Evolutionary conservation across 2,888 invertebrate genomes (phyloP), one percentile per base, ranked within the genome.

Genomic region (Oligia latruncula): DNA sequence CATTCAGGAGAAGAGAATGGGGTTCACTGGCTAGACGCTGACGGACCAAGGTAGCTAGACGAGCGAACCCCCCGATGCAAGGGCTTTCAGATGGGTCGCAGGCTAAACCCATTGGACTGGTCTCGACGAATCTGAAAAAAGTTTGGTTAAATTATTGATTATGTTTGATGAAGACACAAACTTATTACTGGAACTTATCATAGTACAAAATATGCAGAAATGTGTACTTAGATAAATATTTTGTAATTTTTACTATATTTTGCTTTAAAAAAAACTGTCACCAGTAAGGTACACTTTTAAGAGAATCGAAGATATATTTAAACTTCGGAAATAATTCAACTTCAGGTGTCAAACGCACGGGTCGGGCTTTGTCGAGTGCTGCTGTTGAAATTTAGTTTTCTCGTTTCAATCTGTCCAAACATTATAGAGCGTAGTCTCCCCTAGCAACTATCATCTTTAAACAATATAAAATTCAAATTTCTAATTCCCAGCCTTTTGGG

Each of bases 31-130:
- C 78, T 3, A 94, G 71, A 0, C 94, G 90, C n/a, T 95, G 87
- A 15, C 96, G 95, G 2, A 98, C 96, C 5, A 97, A 96, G 0
- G 97, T 96, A 4, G 97, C 97, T 0, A 98, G 95, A 3, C 98
- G 96, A 0, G 98, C 97, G 82, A 98, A 97, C 0, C 98, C 98
- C 0, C 98, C 98, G 5, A 98, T 97, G 89, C 98, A 98, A 15
- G 96, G 94, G 0, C 91, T 93, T 13, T 91, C 92, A 0, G 89
- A 92, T 4, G 95, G 93, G 67, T 97, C 96, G 82, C 98, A 98
- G 0, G 95, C 92, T 0, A 96, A 96, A 0, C 98, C 98, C 1
- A 89, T 84, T 0, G 95, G 94, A 86, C 97, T 97, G 0, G 97
- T 97, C 90, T 98, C 97, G 81, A 97, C 97, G 86, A 97, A 98